phyloP scores from a whole-genome alignment of 1,140 invertebrate genomes.

The Drosophila subpulchrella region DNA sequence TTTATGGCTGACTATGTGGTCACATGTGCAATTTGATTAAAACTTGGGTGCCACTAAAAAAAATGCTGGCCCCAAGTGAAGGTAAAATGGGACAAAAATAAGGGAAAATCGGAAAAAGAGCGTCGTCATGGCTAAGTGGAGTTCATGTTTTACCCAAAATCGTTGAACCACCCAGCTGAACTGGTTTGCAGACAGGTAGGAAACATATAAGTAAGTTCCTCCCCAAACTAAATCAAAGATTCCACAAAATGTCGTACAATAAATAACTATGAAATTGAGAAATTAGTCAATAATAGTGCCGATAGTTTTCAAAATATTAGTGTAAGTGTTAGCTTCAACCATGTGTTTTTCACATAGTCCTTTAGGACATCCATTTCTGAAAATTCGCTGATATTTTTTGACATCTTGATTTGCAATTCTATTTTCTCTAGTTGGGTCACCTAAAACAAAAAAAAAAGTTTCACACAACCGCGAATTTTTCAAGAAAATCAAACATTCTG shows the following conservation, averaged over 20 bases:
- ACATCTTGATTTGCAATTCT: too few species aligned
- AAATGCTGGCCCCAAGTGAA: slow-evolving; percentile 1
- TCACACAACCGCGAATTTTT: too few species aligned
- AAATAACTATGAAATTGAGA: not conserved
- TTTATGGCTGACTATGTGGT: slow-evolving; percentile 33
- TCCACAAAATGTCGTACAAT: not conserved
- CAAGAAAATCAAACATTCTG: too few species aligned
- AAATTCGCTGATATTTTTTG: too few species aligned
- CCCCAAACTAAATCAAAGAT: slow-evolving; percentile 4
- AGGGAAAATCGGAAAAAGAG: slow-evolving; percentile 33
- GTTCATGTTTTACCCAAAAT: slow-evolving; percentile 4
- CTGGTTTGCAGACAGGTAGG: slow-evolving; percentile 7
- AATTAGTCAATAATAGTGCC: too few species aligned
- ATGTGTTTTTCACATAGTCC: too few species aligned
- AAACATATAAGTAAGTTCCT: not conserved
- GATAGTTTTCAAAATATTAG: too few species aligned
- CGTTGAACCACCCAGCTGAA: slow-evolving; percentile 14
- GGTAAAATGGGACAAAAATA: slow-evolving; percentile 9
- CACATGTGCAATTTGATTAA: slow-evolving; percentile 78
- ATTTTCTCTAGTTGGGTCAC: too few species aligned
- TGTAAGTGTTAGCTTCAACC: too few species aligned
- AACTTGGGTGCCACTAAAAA: slow-evolving; percentile 46
- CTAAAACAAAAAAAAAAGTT: too few species aligned
- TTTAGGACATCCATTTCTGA: too few species aligned
- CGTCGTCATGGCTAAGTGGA: slow-evolving; percentile 35